Evolutionary conservation across 2,888 invertebrate genomes (phyloP), one percentile per base, ranked within the genome.

Genomic region (Clitarchus hookeri): DNA sequence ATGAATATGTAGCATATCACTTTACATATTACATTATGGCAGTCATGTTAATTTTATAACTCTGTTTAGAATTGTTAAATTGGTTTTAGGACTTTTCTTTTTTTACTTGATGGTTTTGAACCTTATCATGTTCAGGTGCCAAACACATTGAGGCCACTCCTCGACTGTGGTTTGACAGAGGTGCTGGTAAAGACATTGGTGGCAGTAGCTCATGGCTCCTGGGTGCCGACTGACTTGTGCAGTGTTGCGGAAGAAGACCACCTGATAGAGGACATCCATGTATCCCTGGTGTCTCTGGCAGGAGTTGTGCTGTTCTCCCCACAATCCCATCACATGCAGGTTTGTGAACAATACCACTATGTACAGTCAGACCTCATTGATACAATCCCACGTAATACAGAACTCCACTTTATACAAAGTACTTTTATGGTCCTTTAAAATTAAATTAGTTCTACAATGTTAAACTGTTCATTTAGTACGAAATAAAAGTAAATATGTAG

Each of bases 81-180:
- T 36, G 1, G 36, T 36, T 36, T 36, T 36, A 4, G 36, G 36
- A 36, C 36, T 36, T 36, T 4, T 4, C 36, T 36, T 36, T 36
- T 4, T 36, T 36, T 36, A 36, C 36, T 2, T 48, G 16, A 48
- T 11, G 11, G 48, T 48, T 48, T 48, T 48, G 48, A 84, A 48
- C 27, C 36, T 11, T 87, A 26, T 88, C 84, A 44, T 65, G 8
- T 65, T 65, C 88, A 92, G 91, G 91, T 91, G 88, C 89, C 90
- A 4, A 90, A 90, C 79, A 88, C 90, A 0, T 84, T 92, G 79
- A 90, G 90, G 86, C 89, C 90, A 23, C 89, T 93, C 44, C 88
- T 93, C 84, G 92, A 93, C 77, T 91, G 91, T 89, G 93, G 93
- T 12, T 89, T 93, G 26, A 89, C 92, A 23, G 93, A 93, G 88